Percentiles rank a stretch among this genome's conserved stretches.
These are phyloP conservation scores for Esox lucius DNA, from an alignment of 2,797 vertebrate genomes.

Conservation along the genomic window DNA sequence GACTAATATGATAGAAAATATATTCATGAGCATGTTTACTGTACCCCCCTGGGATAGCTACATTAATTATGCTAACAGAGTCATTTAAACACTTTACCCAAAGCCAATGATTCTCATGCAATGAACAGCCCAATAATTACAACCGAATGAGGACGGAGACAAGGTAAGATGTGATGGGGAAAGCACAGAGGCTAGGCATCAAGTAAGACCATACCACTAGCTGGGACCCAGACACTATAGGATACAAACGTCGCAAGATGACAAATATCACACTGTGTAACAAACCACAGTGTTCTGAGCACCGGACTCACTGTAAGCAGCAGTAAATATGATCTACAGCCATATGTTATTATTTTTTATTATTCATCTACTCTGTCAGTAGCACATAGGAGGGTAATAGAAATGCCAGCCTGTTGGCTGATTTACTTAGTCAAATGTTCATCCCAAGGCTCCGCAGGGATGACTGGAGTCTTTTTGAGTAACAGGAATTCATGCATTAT, in stretches of 20 bases:
- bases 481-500: slow-evolving; percentile 94
- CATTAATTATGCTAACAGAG: slow-evolving; percentile 75
- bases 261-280: slow-evolving; percentile 48
- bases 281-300: slow-evolving; percentile 70
- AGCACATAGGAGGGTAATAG: slow-evolving; percentile 95
- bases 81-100: slow-evolving; percentile 74
- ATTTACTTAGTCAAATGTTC: slow-evolving; percentile 99
- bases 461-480: slow-evolving; percentile 90
- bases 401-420: slow-evolving; percentile 96
- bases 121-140: slow-evolving; percentile 75
- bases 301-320: slow-evolving; percentile 70
- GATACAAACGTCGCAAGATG: slow-evolving; percentile 36
- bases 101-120: slow-evolving; percentile 65
- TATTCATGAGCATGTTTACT: slow-evolving; percentile 67
- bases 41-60: slow-evolving; percentile 68
- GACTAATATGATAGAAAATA: slow-evolving; percentile 50
- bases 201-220: background rate
- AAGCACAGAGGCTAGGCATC: slow-evolving; percentile 11
- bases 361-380: slow-evolving; percentile 94
- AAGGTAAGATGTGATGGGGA: slow-evolving; percentile 31
- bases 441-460: slow-evolving; percentile 92
- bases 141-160: slow-evolving; percentile 54
- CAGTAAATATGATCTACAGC: slow-evolving; percentile 92
- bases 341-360: slow-evolving; percentile 95
- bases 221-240: slow-evolving; percentile 31